phyloP scores from a whole-genome alignment of 2,113 vertebrate species.

The Solea solea region DNA sequence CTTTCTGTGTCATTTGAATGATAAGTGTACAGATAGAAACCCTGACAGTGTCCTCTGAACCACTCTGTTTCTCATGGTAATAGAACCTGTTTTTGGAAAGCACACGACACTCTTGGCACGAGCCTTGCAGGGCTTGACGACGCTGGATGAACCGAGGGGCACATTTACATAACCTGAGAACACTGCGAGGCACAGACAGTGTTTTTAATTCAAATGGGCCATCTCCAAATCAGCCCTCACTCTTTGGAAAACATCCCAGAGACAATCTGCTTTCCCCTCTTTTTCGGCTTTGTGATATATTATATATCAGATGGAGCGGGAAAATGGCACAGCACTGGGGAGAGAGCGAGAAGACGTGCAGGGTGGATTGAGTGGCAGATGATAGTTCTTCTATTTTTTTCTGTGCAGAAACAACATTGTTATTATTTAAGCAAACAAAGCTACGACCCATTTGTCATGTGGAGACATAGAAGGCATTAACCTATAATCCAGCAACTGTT shows the following conservation, averaged over 20 bases:
- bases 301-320: conserved; percentile 46
- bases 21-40: no score
- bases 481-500: no score
- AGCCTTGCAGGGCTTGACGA: no score
- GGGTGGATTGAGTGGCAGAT: neutral
- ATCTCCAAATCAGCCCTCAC: neutral
- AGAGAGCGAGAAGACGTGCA: neutral
- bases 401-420: neutral
- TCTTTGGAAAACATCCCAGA: conserved; percentile 55
- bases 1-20: no score
- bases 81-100: no score
- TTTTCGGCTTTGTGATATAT: conserved; percentile 43
- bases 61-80: no score
- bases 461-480: neutral
- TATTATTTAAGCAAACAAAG: neutral
- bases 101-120: no score
- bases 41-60: no score
- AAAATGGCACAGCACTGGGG: conserved; percentile 30
- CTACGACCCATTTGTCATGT: neutral
- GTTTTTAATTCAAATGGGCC: neutral
- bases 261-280: conserved; percentile 8
- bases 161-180: no score
- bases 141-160: no score
- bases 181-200: no score
- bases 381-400: neutral